Base-by-base conservation (phyloP, 2,888 invertebrate species). In the Pyrrhia umbra region DNA sequence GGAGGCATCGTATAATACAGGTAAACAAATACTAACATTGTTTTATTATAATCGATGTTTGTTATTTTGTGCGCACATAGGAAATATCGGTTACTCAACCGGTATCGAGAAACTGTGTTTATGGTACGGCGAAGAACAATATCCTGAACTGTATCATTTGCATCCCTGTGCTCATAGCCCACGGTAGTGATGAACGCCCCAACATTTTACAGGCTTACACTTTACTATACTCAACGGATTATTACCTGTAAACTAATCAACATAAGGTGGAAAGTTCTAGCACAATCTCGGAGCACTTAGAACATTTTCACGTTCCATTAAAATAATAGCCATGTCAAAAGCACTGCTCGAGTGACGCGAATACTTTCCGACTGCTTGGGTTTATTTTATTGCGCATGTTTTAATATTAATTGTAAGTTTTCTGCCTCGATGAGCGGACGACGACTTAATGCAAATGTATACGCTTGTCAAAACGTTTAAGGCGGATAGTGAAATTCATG, bases 351-450 rank as follows among this genome's bases (percentile, higher is more conserved):
- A 83, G 80, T 91, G 91, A 93, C 90, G 90, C 79, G 88, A 87
- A 93, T 91, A 88, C 89, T 91, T 93, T 92, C 92, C 92, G 90
- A 91, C 90, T 90, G 90, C 90, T 91, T 91, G 90, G 79, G 85
- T 93, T 88, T 89, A 90, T 92, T 92, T 92, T 91, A 93, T 91
- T 91, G 92, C 84, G 93, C 93, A 93, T 93, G 92, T 92, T 92
- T 93, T 92, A 93, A 93, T 92, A 93, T 92, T 93, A 92, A 93
- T 93, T 92, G 92, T 92, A 91, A 92, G 92, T 93, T 92, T 92
- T 92, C 92, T 85, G 85, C 79, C 75, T 85, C 85, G 88, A 79
- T 87, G 88, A 81, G 72, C 84, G 57, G 72, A 70, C 83, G 85
- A 87, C 84, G 83, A 85, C 82, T 83, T 86, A 84, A 90, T 88